Percentiles rank a stretch among this genome's conserved stretches.
Conservation (phyloP, 35 echinoderm and acorn worm species). For the Ptychodera flava region DNA sequence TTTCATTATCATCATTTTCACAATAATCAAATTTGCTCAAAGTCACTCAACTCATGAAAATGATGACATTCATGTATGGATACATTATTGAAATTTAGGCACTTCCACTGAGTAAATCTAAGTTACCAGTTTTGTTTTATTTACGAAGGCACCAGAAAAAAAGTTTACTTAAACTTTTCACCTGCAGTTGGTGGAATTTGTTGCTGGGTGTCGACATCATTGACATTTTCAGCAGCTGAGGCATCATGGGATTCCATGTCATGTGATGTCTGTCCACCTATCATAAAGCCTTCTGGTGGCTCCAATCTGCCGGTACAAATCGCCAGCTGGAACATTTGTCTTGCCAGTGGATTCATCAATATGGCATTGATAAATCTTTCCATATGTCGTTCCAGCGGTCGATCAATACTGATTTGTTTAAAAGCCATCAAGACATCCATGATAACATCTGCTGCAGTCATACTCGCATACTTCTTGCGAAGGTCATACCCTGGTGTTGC, state of each 20-base stretch:
- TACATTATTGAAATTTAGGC: too few species aligned
- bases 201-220: background rate
- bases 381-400: background rate
- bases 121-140: too few species aligned
- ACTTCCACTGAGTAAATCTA: too few species aligned
- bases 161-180: too few species aligned
- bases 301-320: conserved; percentile 32
- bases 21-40: too few species aligned
- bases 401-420: background rate
- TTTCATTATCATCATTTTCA: too few species aligned
- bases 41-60: too few species aligned
- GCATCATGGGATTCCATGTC: background rate
- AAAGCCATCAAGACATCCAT: conserved; percentile 14
- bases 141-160: too few species aligned
- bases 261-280: background rate
- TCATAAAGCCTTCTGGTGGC: conserved; percentile 16
- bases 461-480: conserved; percentile 18
- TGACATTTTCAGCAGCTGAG: background rate
- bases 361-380: background rate
- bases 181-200: background rate
- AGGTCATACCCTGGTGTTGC: conserved; percentile 8
- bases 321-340: conserved; percentile 35
- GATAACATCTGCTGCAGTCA: conserved; percentile 44
- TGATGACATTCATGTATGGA: too few species aligned
- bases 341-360: background rate